Conservation (phyloP, 1,140 invertebrate genomes). For the Colletes gigas region DNA sequence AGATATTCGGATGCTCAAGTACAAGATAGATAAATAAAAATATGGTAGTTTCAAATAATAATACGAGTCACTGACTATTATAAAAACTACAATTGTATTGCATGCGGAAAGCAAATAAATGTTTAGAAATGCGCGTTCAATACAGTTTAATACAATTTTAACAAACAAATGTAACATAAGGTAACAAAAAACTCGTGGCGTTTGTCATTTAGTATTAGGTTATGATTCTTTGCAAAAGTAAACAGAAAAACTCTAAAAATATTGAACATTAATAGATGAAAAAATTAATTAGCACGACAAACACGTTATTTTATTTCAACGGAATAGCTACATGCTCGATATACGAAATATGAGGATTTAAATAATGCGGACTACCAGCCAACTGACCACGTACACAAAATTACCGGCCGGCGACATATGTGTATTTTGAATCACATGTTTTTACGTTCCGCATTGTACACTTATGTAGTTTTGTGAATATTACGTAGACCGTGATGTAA, state of each 20-base stretch:
- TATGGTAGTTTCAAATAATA: too few species aligned
- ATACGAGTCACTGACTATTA: too few species aligned
- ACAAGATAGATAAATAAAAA: too few species aligned
- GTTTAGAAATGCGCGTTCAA: background rate
- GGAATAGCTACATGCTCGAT: background rate
- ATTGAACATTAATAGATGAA: background rate
- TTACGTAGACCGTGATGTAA: background rate
- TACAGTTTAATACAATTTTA: background rate
- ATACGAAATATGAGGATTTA: background rate
- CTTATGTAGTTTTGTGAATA: slow-evolving; percentile 10
- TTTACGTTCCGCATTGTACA: slow-evolving; percentile 31
- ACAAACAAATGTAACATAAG: background rate
- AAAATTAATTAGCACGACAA: background rate
- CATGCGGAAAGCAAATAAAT: slow-evolving; percentile 10
- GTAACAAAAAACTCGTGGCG: background rate
- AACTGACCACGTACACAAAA: slow-evolving; percentile 65
- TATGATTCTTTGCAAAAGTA: background rate
- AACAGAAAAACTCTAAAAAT: background rate
- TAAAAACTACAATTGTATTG: slow-evolving; percentile 6
- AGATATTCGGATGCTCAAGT: too few species aligned
- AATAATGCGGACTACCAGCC: background rate
- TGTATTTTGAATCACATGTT: slow-evolving; percentile 38
- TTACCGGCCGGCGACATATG: slow-evolving; percentile 65
- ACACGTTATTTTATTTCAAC: background rate
- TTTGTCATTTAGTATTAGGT: slow-evolving; percentile 22